phyloP scores from a whole-genome alignment of 1,140 invertebrate species.

The Conopomorpha cramerella region DNA sequence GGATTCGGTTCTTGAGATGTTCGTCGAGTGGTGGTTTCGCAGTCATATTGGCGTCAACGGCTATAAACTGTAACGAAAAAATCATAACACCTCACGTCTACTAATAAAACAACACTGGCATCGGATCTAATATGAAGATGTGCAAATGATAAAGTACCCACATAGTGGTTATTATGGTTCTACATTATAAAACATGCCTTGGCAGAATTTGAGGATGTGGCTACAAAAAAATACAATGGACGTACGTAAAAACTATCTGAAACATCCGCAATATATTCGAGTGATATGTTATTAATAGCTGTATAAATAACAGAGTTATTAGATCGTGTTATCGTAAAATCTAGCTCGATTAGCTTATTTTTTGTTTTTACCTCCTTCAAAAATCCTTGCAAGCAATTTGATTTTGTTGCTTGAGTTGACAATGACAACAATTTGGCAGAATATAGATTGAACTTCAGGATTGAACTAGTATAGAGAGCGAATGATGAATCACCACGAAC shows the following conservation, averaged over 20 bases:
- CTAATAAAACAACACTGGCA: background rate
- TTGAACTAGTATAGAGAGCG: too few species aligned
- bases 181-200: slow-evolving; percentile 41
- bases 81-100: background rate
- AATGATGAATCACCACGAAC: too few species aligned
- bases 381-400: background rate
- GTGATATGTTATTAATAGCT: background rate
- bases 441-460: too few species aligned
- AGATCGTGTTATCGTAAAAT: background rate
- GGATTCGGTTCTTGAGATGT: slow-evolving; percentile 32
- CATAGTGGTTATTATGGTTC: background rate
- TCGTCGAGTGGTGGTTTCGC: slow-evolving; percentile 17
- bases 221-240: slow-evolving; percentile 55
- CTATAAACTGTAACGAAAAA: too few species aligned
- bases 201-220: slow-evolving; percentile 54
- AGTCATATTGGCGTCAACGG: slow-evolving; percentile 13
- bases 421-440: too few species aligned
- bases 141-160: background rate
- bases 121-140: background rate
- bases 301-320: background rate
- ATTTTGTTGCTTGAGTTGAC: background rate
- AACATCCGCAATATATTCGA: background rate
- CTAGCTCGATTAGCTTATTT: too few species aligned
- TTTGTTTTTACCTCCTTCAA: too few species aligned
- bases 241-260: slow-evolving; percentile 3